These are phyloP conservation scores for Tenualosa ilisha DNA, from an alignment of 2,797 vertebrate species.

Conservation along the genomic window DNA sequence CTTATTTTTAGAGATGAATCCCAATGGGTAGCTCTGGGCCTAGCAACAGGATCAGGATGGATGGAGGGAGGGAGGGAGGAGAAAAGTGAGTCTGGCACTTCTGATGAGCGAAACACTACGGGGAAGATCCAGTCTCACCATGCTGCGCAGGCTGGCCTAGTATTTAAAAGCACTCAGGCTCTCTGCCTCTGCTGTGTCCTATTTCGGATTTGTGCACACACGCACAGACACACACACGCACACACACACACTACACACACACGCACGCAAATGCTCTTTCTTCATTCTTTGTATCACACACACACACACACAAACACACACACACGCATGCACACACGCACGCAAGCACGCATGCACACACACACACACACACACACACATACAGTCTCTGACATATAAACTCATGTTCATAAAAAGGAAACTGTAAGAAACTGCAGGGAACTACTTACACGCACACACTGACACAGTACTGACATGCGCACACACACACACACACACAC, in stretches of 20 bases:
- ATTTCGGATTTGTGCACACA: constrained; percentile 13
- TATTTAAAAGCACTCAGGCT: constrained; percentile 38
- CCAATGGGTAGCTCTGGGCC: constrained; percentile 67
- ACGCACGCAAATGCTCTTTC: neutral
- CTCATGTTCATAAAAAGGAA: neutral
- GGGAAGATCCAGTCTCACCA: constrained; percentile 60
- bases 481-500: neutral
- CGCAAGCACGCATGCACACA: neutral
- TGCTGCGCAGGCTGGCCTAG: constrained; percentile 57
- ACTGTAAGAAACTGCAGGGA: neutral
- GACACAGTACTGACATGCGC: neutral
- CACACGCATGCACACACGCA: neutral
- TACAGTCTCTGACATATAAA: neutral
- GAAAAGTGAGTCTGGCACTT: constrained; percentile 58
- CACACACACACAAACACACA: neutral
- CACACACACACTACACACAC: neutral
- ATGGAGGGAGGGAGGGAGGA: constrained; percentile 38
- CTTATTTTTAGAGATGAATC: constrained; percentile 74
- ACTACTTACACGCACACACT: neutral
- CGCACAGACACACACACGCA: neutral
- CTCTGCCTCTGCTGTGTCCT: constrained; percentile 17
- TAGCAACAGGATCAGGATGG: constrained; percentile 67
- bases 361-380: neutral
- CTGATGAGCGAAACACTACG: constrained; percentile 50
- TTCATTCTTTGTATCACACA: neutral